phyloP scores from a whole-genome alignment of 2,113 vertebrate species.

The Manacus vitellinus region DNA sequence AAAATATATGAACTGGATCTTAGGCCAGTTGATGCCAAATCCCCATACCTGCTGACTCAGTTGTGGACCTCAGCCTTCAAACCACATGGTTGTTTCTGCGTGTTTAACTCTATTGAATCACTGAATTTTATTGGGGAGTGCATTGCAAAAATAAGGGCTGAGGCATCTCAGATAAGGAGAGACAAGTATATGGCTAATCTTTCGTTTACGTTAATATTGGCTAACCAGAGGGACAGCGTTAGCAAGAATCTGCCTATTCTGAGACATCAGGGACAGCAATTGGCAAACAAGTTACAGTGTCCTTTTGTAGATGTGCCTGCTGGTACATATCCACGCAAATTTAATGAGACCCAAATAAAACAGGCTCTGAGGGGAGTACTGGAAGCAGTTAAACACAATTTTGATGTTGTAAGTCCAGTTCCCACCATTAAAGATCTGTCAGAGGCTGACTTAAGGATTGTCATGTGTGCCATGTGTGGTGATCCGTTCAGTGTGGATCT shows the following conservation, averaged over 20 bases:
- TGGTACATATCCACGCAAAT: constrained; percentile 92
- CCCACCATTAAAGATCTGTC: constrained; percentile 95
- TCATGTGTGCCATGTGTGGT: constrained; percentile 99
- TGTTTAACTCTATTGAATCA: constrained; percentile 97
- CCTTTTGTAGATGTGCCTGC: constrained; percentile 95
- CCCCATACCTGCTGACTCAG: constrained; percentile 89
- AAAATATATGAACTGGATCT: constrained; percentile 98
- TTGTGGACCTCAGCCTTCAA: constrained; percentile 92
- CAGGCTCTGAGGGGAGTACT: constrained; percentile 92
- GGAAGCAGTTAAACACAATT: constrained; percentile 93
- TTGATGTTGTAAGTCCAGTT: constrained; percentile 88
- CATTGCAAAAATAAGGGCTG: constrained; percentile 91
- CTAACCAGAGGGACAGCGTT: constrained; percentile 91
- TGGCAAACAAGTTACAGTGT: constrained; percentile 98
- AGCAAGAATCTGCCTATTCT: constrained; percentile 96
- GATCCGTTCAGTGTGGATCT: constrained; percentile 98
- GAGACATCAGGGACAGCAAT: constrained; percentile 95
- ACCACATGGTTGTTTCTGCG: constrained; percentile 97
- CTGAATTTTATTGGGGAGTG: constrained; percentile 94
- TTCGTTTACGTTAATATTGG: constrained; percentile 94
- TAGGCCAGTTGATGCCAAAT: constrained; percentile 91
- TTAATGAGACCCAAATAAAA: constrained; percentile 96
- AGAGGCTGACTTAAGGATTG: constrained; percentile 94
- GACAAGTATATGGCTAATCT: constrained; percentile 89
- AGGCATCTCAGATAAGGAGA: constrained; percentile 89